Conservation (phyloP, 1,140 invertebrate species). For the Zaprionus gabonicus region DNA sequence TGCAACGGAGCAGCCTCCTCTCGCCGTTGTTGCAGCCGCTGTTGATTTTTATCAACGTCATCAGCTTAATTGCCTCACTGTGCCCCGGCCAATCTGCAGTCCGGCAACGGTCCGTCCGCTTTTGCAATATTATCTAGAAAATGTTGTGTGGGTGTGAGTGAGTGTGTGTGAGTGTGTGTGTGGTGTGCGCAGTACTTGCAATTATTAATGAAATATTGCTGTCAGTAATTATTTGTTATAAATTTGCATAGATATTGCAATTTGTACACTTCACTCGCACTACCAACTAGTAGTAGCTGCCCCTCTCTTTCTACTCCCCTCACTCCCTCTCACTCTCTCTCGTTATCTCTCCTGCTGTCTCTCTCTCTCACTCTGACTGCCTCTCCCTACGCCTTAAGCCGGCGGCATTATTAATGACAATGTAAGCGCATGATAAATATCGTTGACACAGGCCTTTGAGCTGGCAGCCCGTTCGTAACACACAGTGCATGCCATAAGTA, state of each 20-base stretch:
- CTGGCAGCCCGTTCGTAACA: slow-evolving; percentile 43
- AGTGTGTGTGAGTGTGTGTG: slow-evolving; percentile 27
- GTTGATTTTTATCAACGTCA: slow-evolving; percentile 83
- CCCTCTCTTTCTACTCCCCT: neutral
- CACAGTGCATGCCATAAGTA: slow-evolving; percentile 10
- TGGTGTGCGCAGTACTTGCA: slow-evolving; percentile 57
- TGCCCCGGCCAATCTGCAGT: slow-evolving; percentile 45
- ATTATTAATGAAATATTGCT: slow-evolving; percentile 84
- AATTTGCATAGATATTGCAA: slow-evolving; percentile 84
- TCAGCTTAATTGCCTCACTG: slow-evolving; percentile 83
- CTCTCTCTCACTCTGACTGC: neutral
- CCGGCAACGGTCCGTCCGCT: slow-evolving; percentile 29
- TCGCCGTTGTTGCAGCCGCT: slow-evolving; percentile 35
- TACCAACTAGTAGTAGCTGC: slow-evolving; percentile 16
- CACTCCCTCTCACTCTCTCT: neutral
- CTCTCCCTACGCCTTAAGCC: slow-evolving; percentile 26
- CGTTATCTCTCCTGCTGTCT: neutral
- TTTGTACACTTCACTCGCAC: slow-evolving; percentile 71
- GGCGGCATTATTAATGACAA: slow-evolving; percentile 79
- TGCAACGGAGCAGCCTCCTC: slow-evolving; percentile 32
- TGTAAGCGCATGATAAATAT: slow-evolving; percentile 79
- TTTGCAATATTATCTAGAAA: slow-evolving; percentile 74
- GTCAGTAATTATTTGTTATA: slow-evolving; percentile 83
- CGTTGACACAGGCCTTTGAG: slow-evolving; percentile 71
- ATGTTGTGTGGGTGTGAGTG: slow-evolving; percentile 25